phyloP scores from a whole-genome alignment of 2,797 vertebrate genomes.

The Cyprinodon diabolis region DNA sequence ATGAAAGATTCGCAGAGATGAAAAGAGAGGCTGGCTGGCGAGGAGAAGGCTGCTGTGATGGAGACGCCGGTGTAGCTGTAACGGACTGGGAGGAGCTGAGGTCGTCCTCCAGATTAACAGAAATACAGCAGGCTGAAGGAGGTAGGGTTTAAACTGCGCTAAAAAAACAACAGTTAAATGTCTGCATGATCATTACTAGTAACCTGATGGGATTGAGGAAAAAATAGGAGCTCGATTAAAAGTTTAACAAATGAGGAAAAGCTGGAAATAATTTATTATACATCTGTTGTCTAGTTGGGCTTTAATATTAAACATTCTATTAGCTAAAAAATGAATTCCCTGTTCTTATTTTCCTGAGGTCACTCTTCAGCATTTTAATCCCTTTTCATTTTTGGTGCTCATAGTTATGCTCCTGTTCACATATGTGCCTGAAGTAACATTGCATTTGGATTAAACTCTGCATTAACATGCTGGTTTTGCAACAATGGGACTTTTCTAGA shows the following conservation, averaged over 20 bases:
- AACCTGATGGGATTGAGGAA: neutral
- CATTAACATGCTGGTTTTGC: neutral
- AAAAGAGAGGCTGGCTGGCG: slow-evolving; percentile 18
- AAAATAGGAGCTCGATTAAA: neutral
- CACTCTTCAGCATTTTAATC: too few relatives aligned
- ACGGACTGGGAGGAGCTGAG: slow-evolving; percentile 18
- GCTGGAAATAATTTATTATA: neutral
- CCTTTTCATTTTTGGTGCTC: too few relatives aligned
- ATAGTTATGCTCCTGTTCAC: neutral
- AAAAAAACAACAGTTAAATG: neutral
- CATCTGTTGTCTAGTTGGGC: neutral
- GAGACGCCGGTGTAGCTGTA: slow-evolving; percentile 14
- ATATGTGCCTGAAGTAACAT: neutral
- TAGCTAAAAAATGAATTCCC: neutral
- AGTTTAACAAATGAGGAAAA: neutral
- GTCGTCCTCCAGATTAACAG: slow-evolving; percentile 9
- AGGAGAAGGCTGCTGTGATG: slow-evolving; percentile 9
- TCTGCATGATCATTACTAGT: neutral
- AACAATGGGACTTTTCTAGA: neutral
- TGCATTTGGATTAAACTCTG: slow-evolving; percentile 5
- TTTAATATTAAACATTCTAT: neutral
- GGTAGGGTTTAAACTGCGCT: neutral
- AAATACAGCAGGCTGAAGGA: neutral
- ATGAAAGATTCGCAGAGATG: slow-evolving; percentile 62
- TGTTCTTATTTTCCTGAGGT: neutral